phyloP scores from a whole-genome alignment of 2,888 invertebrate species.

The Ophion slaviceki region DNA sequence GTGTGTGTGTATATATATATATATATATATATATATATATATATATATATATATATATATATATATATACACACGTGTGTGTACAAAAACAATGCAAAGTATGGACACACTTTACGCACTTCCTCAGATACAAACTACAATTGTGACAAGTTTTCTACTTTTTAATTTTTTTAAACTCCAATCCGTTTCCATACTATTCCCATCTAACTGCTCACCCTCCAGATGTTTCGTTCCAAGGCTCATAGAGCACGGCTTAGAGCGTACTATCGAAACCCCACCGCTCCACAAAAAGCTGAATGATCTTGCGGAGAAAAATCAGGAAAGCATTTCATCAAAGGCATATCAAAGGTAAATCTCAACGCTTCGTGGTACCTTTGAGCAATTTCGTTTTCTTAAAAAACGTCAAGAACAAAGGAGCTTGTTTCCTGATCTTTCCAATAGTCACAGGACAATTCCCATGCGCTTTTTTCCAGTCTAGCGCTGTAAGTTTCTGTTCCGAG shows the following conservation, averaged over 20 bases:
- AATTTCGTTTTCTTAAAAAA: not conserved
- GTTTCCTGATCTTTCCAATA: not conserved
- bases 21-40: not conserved
- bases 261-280: not conserved
- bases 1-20: too few relatives aligned
- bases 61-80: not conserved
- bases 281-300: not conserved
- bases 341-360: not conserved
- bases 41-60: not conserved
- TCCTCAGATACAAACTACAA: not conserved
- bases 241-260: not conserved
- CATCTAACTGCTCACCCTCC: not conserved
- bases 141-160: not conserved
- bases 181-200: too few relatives aligned
- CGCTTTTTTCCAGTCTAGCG: not conserved
- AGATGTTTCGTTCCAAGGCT: not conserved
- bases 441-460: not conserved
- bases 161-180: not conserved
- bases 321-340: too few relatives aligned
- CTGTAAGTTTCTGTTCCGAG: not conserved
- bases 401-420: not conserved
- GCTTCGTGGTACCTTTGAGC: not conserved
- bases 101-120: not conserved
- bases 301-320: too few relatives aligned
- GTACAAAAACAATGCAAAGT: not conserved